These are phyloP conservation scores for Raphicerus campestris DNA, from an alignment of 2,113 vertebrate species.

Conservation along the genomic window DNA sequence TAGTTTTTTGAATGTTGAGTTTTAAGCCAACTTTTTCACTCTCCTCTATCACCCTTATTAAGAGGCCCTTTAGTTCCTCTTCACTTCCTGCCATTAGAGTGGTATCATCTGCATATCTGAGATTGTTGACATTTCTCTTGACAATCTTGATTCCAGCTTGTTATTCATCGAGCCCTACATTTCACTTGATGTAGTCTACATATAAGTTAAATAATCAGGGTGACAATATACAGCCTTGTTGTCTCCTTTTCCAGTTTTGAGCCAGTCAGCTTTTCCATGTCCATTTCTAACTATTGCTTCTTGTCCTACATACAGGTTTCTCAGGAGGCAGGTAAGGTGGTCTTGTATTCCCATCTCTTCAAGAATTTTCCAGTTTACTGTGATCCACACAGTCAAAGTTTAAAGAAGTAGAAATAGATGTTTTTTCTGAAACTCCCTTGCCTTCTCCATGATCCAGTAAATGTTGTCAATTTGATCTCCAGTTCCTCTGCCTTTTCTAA, in stretches of 20 bases:
- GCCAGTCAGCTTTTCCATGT: neutral
- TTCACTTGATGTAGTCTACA: neutral
- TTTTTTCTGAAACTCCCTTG: neutral
- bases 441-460: neutral
- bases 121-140: neutral
- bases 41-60: neutral
- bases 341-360: neutral
- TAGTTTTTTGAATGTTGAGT: neutral
- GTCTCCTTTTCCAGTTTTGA: neutral
- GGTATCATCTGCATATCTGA: neutral
- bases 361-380: neutral
- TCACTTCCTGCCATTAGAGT: neutral
- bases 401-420: neutral
- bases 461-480: neutral
- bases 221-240: neutral
- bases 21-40: neutral
- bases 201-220: neutral
- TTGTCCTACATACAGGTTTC: neutral
- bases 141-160: neutral
- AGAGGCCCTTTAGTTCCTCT: neutral
- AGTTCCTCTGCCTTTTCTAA: neutral
- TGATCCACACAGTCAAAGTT: neutral
- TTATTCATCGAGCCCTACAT: neutral
- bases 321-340: neutral
- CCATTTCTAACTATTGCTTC: neutral